phyloP scores from a whole-genome alignment of 2,888 invertebrate species.

The Alloplasta piceator region DNA sequence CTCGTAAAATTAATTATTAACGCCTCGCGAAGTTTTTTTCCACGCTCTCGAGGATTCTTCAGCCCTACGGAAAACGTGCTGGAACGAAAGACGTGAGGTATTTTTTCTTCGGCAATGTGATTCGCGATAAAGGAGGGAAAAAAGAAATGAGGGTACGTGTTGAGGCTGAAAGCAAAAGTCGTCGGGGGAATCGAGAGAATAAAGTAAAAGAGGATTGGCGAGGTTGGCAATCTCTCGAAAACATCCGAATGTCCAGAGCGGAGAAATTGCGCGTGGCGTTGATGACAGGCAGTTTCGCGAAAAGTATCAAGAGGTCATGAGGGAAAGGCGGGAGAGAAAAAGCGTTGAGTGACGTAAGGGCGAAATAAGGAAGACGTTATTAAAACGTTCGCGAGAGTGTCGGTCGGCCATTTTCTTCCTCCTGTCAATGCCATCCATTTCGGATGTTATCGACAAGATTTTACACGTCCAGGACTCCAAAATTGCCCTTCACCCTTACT shows the following conservation, averaged over 20 bases:
- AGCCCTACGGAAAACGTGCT: too few relatives aligned
- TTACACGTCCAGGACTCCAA: neutral
- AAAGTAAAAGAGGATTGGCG: neutral
- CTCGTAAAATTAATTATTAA: too few relatives aligned
- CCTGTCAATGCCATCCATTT: neutral
- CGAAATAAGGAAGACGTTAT: conserved; percentile 65
- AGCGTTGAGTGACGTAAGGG: neutral
- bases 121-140: conserved; percentile 7
- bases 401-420: conserved; percentile 7
- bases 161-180: neutral
- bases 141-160: neutral
- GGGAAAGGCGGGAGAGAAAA: conserved; percentile 6
- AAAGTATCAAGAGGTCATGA: neutral
- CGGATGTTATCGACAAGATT: conserved; percentile 20
- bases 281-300: conserved; percentile 10
- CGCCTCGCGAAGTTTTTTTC: too few relatives aligned
- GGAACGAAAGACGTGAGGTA: neutral
- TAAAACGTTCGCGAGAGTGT: conserved; percentile 48
- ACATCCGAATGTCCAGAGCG: conserved; percentile 26
- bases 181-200: neutral
- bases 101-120: conserved; percentile 10
- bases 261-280: neutral
- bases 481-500: neutral
- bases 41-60: too few relatives aligned
- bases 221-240: conserved; percentile 18